phyloP scores from a whole-genome alignment of 1,140 invertebrate species.

The Drosophila ananassae region DNA sequence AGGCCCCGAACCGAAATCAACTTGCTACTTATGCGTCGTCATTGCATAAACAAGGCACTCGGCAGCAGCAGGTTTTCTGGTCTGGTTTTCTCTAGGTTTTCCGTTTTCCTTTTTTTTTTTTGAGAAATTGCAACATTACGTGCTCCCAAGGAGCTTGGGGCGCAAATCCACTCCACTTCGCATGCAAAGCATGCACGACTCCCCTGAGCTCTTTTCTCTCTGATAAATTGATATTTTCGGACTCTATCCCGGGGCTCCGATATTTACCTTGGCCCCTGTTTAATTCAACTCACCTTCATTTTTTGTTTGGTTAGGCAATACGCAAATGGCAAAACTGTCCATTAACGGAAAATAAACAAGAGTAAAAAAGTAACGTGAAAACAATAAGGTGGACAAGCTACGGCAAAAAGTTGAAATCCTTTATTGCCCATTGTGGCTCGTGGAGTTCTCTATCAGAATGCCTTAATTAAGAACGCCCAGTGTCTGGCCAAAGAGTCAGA shows the following conservation, averaged over 20 bases:
- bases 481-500: conserved; percentile 52
- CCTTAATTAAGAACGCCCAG: conserved; percentile 75
- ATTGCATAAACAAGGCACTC: conserved; percentile 63
- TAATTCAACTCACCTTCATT: background rate
- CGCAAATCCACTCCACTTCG: conserved; percentile 39
- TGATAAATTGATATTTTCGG: conserved; percentile 77
- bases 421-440: conserved; percentile 60
- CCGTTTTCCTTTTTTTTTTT: conserved; percentile 10
- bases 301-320: conserved; percentile 46
- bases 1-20: conserved; percentile 41
- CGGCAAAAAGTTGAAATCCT: conserved; percentile 54
- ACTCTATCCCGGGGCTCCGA: conserved; percentile 40
- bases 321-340: conserved; percentile 66
- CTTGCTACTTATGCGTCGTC: conserved; percentile 78
- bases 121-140: conserved; percentile 75
- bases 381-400: conserved; percentile 36
- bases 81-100: conserved; percentile 19
- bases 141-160: conserved; percentile 30
- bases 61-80: conserved; percentile 22
- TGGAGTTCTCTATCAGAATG: conserved; percentile 67
- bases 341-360: conserved; percentile 38
- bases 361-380: conserved; percentile 19
- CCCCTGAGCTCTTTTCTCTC: conserved; percentile 35
- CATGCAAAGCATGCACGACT: conserved; percentile 71
- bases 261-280: conserved; percentile 42